Evolutionary conservation across 2,797 vertebrate species (phyloP).

Genomic region (Alosa sapidissima): DNA sequence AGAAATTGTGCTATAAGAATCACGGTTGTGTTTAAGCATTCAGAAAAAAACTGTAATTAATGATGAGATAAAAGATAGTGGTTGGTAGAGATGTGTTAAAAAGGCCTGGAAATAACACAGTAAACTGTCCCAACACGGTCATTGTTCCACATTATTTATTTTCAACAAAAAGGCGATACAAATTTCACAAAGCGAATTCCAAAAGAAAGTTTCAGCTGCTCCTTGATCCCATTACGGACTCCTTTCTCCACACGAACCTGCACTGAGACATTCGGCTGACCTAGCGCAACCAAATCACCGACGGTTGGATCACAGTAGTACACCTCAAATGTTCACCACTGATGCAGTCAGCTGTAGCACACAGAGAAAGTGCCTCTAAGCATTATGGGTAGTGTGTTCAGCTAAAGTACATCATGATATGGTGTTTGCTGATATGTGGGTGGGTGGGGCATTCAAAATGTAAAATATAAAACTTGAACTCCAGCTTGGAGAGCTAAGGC

Average conservation of each 20-base stretch:
- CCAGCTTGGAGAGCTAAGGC: constrained; percentile 67
- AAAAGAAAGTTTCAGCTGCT: constrained; percentile 45
- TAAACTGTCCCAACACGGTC: not conserved
- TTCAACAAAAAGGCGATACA: constrained; percentile 66
- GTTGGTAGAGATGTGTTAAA: not conserved
- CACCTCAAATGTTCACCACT: not conserved
- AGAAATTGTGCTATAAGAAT: too few relatives aligned
- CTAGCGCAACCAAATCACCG: not conserved
- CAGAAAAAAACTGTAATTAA: too few relatives aligned
- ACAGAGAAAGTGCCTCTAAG: constrained; percentile 17
- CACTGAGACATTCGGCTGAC: not conserved
- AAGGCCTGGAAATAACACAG: not conserved
- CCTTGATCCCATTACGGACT: constrained; percentile 34
- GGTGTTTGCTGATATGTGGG: not conserved
- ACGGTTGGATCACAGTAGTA: not conserved
- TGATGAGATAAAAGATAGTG: too few relatives aligned
- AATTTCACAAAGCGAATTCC: constrained; percentile 57
- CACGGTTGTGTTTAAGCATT: too few relatives aligned
- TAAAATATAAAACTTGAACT: constrained; percentile 38
- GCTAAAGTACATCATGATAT: not conserved
- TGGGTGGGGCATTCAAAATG: not conserved
- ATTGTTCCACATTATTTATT: constrained; percentile 61
- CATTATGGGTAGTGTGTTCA: not conserved
- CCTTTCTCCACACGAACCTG: not conserved
- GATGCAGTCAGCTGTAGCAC: not conserved